Evolutionary conservation across 2,888 invertebrate species (phyloP).

Genomic region (Thecocarcelia acutangulata): DNA sequence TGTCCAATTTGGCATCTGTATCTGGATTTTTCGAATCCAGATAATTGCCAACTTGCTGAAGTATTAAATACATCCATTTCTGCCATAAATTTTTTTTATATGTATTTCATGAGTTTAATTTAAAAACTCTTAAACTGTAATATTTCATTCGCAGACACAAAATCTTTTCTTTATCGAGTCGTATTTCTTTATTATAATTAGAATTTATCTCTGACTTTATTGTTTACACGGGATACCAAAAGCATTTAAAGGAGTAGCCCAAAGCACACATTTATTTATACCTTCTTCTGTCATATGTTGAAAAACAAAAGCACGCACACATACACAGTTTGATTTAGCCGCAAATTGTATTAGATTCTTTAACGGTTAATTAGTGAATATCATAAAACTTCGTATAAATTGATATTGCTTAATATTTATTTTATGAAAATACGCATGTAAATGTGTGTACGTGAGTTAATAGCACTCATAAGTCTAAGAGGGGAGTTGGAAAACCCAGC

Average conservation of each 20-base stretch:
- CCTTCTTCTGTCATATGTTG: background rate
- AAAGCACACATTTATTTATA: background rate
- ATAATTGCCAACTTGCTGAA: too few relatives aligned
- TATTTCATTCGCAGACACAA: slow-evolving; percentile 32
- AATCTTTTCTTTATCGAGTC: slow-evolving; percentile 26
- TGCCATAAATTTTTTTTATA: slow-evolving; percentile 8
- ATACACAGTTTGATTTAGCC: slow-evolving; percentile 11
- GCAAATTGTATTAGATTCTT: slow-evolving; percentile 34
- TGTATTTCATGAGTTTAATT: background rate
- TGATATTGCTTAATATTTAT: slow-evolving; percentile 46
- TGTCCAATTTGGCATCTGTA: too few relatives aligned
- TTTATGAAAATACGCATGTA: slow-evolving; percentile 40
- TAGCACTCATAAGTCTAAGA: background rate
- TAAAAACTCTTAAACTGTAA: slow-evolving; percentile 12
- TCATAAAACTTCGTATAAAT: slow-evolving; percentile 17
- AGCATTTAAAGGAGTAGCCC: background rate
- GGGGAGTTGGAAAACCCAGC: slow-evolving; percentile 3
- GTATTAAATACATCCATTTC: background rate
- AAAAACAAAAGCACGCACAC: background rate
- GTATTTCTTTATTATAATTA: slow-evolving; percentile 42
- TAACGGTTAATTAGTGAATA: slow-evolving; percentile 55
- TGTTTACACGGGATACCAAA: slow-evolving; percentile 13
- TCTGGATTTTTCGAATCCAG: too few relatives aligned
- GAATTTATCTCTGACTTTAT: slow-evolving; percentile 21
- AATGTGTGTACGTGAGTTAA: slow-evolving; percentile 34